Conservation (phyloP, 2,113 vertebrate genomes). For the Jacana jacana region DNA sequence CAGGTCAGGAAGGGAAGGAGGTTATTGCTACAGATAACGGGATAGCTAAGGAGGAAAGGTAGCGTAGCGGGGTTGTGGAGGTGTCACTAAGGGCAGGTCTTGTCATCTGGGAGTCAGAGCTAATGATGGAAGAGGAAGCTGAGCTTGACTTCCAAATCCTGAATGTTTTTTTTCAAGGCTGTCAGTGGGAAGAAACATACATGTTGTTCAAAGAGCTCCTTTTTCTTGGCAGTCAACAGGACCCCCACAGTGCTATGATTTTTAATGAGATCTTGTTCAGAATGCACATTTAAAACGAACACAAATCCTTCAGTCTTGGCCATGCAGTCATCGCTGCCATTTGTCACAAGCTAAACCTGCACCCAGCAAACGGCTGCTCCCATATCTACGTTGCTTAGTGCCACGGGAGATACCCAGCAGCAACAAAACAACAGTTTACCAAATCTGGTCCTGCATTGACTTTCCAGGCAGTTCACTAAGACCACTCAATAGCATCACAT, state of each 20-base stretch:
- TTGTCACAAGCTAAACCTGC: background rate
- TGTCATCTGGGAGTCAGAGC: background rate
- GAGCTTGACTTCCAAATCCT: background rate
- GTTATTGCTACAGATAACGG: background rate
- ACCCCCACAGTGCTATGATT: background rate
- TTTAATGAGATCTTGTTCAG: conserved; percentile 29
- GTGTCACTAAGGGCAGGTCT: background rate
- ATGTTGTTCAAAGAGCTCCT: background rate
- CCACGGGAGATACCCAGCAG: background rate
- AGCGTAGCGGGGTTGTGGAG: too few species aligned
- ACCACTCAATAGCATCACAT: background rate
- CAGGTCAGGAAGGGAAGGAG: background rate
- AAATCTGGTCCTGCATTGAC: background rate
- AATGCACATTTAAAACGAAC: background rate
- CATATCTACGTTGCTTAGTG: background rate
- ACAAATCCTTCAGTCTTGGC: background rate
- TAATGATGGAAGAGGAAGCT: background rate
- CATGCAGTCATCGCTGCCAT: background rate
- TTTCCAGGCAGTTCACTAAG: background rate
- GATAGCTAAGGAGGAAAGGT: background rate
- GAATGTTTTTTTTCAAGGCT: background rate
- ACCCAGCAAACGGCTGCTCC: background rate
- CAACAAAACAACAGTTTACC: background rate
- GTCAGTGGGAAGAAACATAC: background rate
- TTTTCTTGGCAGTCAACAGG: conserved; percentile 33